phyloP scores from a whole-genome alignment of 2,797 vertebrate genomes.

The Discoglossus pictus region DNA sequence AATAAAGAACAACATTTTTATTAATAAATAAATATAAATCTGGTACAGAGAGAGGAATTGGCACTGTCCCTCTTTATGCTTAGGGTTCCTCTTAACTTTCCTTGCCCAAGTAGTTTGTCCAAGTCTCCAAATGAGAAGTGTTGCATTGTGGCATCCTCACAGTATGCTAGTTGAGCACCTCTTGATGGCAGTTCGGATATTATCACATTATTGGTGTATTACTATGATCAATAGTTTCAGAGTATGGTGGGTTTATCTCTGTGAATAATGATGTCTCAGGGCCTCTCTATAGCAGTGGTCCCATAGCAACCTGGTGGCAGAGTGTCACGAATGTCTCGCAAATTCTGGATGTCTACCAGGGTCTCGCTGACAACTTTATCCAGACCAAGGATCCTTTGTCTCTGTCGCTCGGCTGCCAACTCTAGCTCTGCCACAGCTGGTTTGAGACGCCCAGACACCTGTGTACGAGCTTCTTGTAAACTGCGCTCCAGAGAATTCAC shows the following conservation, averaged over 20 bases:
- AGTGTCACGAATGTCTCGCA: conserved; percentile 75
- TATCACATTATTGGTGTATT: not conserved
- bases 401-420: conserved; percentile 66
- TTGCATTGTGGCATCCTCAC: no score
- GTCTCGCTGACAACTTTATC: conserved; percentile 76
- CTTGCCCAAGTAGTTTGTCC: no score
- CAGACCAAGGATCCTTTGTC: conserved; percentile 61
- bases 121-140: no score
- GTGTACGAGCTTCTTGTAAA: conserved; percentile 65
- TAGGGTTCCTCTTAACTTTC: no score
- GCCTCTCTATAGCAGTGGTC: conserved; percentile 72
- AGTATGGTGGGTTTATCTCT: no score
- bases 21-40: conserved; percentile 50
- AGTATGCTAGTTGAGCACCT: not conserved
- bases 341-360: conserved; percentile 81
- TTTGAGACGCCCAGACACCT: conserved; percentile 69
- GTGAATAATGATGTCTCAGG: conserved; percentile 60
- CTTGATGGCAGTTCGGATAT: not conserved
- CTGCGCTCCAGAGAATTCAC: conserved; percentile 73
- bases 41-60: conserved; percentile 12
- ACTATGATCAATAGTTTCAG: no score
- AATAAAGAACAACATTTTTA: conserved; percentile 5
- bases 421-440: conserved; percentile 72
- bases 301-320: conserved; percentile 85
- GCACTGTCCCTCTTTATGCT: conserved; percentile 4